Base-by-base conservation (phyloP, 2,888 invertebrate genomes). In the Pediacus dermestoides region DNA sequence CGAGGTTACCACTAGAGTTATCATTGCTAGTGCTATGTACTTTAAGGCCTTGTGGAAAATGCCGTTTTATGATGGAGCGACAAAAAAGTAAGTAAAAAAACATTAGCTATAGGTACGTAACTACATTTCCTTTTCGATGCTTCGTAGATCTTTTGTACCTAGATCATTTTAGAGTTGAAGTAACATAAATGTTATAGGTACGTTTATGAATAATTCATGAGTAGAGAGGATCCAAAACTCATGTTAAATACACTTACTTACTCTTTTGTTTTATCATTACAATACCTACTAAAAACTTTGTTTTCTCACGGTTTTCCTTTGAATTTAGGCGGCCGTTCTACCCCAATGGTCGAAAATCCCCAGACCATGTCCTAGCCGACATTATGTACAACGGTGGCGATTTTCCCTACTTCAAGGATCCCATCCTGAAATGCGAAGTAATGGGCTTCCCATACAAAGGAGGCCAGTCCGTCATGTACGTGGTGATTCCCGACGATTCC, bases 371-470 rank as follows among this genome's bases (percentile, higher is more conserved):
- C 30, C 60, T 63, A 37, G 74, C 78, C 0, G 77, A 80, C 37
- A 74, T 84, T 70, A 87, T 87, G 88, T 72, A 76, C 27, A 82
- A 79, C 34, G 75, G 74, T 0, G 78, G 80, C 0, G 59, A 69
- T 1, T 78, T 78, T 47, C 79, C 78, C 0, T 82, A 77, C 55
- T 70, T 71, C 46, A 72, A 72, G 47, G 76, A 75, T 45, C 55
- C 54, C 8, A 53, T 59, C 46, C 55, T 78, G 58, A 76, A 73
- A 16, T 73, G 77, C 36, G 78, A 82, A 53, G 77, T 85, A 56
- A 52, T 85, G 43, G 81, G 79, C 1, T 67, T 87, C 2, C 85
- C 86, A 0, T 88, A 87, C 65, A 81, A 82, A 62, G 82, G 82
- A 39, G 74, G 73, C 33, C 69, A 73, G 26, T 78, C 77, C 26